phyloP scores from a whole-genome alignment of 1,140 invertebrate species.

The Triops cancriformis region DNA sequence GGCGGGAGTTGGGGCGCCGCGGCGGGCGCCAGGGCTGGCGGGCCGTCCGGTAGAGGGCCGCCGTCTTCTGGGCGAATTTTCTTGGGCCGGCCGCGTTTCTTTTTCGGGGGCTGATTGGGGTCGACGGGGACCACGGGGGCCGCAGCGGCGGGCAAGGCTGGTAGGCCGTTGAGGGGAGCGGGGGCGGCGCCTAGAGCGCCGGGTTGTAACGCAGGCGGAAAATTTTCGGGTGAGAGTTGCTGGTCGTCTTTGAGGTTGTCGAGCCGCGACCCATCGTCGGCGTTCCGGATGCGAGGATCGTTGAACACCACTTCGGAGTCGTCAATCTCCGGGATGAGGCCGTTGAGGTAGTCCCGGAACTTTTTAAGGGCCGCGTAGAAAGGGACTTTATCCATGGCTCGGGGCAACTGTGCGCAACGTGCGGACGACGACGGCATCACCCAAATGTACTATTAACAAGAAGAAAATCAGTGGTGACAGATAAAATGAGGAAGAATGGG shows the following conservation, averaged over 20 bases:
- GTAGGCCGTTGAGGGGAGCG: conserved; percentile 7
- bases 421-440: conserved; percentile 97
- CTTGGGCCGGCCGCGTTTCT: conserved; percentile 73
- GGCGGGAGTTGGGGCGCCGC: conserved; percentile 48
- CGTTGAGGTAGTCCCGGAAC: conserved; percentile 89
- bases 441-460: conserved; percentile 77
- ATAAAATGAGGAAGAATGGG: not conserved
- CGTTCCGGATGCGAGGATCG: conserved; percentile 46
- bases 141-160: not conserved
- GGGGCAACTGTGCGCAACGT: conserved; percentile 85
- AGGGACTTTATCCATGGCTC: conserved; percentile 92
- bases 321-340: conserved; percentile 72
- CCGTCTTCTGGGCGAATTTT: conserved; percentile 67
- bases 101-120: conserved; percentile 51
- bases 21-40: conserved; percentile 43
- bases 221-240: conserved; percentile 2
- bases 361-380: conserved; percentile 92
- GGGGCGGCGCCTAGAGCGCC: not conserved
- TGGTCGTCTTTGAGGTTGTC: conserved; percentile 27
- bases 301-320: conserved; percentile 87
- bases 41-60: conserved; percentile 37
- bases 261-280: conserved; percentile 25
- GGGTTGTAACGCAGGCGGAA: not conserved
- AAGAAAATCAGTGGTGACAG: conserved; percentile 23
- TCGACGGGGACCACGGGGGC: not conserved